These are phyloP conservation scores for Aurelia sp. DNA, from an alignment of 30 jellyfish, hydroid and myxozoan species.

Conservation along the genomic window DNA sequence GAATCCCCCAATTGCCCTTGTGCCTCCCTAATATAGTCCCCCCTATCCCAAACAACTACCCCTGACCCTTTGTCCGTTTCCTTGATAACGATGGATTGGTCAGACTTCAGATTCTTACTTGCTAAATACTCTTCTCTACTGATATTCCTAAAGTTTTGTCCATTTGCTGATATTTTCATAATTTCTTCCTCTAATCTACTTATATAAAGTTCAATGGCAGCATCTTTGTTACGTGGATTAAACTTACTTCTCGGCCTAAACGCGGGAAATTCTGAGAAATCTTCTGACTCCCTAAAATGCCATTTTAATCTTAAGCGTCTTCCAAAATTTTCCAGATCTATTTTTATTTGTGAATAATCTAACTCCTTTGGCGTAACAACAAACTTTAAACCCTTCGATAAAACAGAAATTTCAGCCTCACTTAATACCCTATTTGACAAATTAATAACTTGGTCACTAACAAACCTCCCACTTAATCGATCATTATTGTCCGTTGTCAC, in stretches of 20 bases:
- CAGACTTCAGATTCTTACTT: not conserved
- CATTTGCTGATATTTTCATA: not conserved
- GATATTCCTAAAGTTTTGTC: not conserved
- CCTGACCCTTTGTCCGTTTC: not conserved
- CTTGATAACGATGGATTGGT: not conserved
- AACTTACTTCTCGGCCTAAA: not conserved
- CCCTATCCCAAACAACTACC: no score
- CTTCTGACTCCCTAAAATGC: not conserved
- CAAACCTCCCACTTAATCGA: no score
- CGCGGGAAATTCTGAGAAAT: not conserved
- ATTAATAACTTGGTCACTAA: no score
- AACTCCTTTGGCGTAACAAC: not conserved
- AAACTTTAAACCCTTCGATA: conserved; percentile 3
- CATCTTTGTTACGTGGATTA: conserved; percentile 2
- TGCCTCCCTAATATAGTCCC: no score
- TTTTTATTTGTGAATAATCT: not conserved
- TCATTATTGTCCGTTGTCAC: no score
- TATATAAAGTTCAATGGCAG: not conserved
- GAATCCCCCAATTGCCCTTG: no score
- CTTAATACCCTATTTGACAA: not conserved
- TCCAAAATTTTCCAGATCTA: no score
- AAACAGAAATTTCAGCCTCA: not conserved
- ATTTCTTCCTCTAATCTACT: not conserved
- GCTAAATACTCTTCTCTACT: not conserved
- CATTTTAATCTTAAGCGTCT: no score